Evolutionary conservation across 2,797 vertebrate genomes (phyloP).

Genomic region (Tympanoctomys barrerae): DNA sequence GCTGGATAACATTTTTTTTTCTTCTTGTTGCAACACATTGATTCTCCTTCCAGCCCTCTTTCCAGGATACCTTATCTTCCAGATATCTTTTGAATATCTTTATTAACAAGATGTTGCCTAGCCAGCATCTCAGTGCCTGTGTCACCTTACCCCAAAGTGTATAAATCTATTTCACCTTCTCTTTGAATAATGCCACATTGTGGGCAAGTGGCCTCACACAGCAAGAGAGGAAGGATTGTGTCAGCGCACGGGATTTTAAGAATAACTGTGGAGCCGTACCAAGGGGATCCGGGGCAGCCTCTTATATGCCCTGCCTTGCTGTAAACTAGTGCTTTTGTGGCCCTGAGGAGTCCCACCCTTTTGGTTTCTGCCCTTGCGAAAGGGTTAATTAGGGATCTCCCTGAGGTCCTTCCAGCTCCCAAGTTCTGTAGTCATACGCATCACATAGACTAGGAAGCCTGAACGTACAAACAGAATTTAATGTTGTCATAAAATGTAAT

Average conservation of each 20-base stretch:
- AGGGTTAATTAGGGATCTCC: not conserved
- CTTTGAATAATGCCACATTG: not conserved
- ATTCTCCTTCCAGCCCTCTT: not conserved
- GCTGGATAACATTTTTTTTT: not conserved
- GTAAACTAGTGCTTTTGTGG: not conserved
- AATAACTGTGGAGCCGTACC: rapidly evolving
- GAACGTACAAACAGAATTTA: not conserved
- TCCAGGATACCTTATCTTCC: not conserved
- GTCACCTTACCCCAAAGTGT: not conserved
- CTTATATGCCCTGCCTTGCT: not conserved
- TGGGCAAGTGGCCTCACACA: not conserved
- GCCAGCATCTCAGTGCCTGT: not conserved
- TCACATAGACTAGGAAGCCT: not conserved
- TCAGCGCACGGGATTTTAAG: not conserved
- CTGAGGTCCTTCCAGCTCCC: not conserved
- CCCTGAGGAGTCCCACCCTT: not conserved
- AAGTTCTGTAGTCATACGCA: not conserved
- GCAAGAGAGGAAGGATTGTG: not conserved
- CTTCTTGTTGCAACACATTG: too few species aligned
- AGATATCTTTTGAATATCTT: not conserved
- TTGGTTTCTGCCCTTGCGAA: not conserved
- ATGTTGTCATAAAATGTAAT: not conserved
- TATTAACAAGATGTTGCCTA: not conserved
- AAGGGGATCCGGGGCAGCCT: too few species aligned
- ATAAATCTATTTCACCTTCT: not conserved